These are phyloP conservation scores for Spongilla lacustris DNA, from an alignment of 37 sponge, comb jelly and placozoan species.

Conservation along the genomic window DNA sequence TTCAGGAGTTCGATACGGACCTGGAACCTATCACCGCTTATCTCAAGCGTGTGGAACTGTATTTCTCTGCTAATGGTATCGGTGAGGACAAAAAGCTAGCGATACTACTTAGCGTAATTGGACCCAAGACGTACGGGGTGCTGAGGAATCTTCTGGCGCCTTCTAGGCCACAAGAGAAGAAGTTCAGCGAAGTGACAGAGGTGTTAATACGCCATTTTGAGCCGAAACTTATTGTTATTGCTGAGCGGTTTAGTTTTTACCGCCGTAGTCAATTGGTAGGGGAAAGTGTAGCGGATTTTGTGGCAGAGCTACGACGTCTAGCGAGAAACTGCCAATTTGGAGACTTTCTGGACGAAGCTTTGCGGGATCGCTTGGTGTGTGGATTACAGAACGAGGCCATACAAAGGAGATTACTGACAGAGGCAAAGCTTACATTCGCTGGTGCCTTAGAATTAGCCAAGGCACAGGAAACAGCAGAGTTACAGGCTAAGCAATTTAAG, in stretches of 20 bases:
- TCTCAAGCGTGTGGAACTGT: no score
- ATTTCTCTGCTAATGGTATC: no score
- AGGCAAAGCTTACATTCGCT: no score
- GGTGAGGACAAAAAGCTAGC: background rate
- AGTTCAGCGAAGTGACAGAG: background rate
- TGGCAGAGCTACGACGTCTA: conserved; percentile 1
- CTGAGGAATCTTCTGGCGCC: background rate
- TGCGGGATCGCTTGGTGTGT: background rate
- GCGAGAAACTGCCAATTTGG: background rate
- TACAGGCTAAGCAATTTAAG: no score
- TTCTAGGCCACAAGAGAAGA: background rate
- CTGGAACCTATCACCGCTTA: no score
- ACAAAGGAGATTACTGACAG: background rate
- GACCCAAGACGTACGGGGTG: background rate
- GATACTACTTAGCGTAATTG: background rate
- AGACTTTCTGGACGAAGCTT: background rate
- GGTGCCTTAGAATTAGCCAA: no score
- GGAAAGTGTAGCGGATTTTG: background rate
- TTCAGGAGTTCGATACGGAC: no score
- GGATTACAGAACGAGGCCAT: conserved; percentile 4
- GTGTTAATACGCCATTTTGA: background rate
- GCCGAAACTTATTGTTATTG: conserved; percentile 17
- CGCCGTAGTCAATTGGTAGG: conserved; percentile 2
- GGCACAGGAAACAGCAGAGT: no score
- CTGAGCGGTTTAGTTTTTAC: background rate